Conservation (phyloP, 2,113 vertebrate genomes). For the Parus major region DNA sequence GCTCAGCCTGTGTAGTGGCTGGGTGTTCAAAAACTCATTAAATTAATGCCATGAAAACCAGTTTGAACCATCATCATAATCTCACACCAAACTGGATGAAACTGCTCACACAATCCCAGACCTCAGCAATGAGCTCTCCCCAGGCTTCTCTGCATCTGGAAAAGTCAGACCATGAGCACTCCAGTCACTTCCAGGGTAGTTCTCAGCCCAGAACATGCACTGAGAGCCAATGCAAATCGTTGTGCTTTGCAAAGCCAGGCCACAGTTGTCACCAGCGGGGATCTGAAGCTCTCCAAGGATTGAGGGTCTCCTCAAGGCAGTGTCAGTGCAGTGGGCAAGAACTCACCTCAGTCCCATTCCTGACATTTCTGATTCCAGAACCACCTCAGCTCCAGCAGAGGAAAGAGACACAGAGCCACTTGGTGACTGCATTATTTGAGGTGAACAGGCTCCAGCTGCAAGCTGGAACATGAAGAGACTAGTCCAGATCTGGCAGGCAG, state of each 20-base stretch:
- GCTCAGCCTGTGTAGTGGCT: neutral
- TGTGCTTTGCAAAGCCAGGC: neutral
- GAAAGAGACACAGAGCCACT: neutral
- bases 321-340: neutral
- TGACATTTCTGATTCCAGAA: neutral
- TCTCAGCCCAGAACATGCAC: neutral
- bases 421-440: accelerated
- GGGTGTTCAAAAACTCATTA: neutral
- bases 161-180: neutral
- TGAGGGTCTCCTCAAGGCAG: neutral
- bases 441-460: neutral
- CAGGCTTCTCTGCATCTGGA: neutral
- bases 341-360: accelerated
- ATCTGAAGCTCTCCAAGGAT: neutral
- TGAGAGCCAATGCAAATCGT: neutral
- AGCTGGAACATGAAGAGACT: accelerated
- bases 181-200: no score
- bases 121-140: neutral
- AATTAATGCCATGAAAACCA: neutral
- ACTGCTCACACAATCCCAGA: neutral
- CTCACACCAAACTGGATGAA: neutral
- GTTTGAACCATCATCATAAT: neutral
- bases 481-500: neutral
- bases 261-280: neutral
- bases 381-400: neutral